Conservation (phyloP, 1,140 invertebrate genomes). For the Subanguina moxae region DNA sequence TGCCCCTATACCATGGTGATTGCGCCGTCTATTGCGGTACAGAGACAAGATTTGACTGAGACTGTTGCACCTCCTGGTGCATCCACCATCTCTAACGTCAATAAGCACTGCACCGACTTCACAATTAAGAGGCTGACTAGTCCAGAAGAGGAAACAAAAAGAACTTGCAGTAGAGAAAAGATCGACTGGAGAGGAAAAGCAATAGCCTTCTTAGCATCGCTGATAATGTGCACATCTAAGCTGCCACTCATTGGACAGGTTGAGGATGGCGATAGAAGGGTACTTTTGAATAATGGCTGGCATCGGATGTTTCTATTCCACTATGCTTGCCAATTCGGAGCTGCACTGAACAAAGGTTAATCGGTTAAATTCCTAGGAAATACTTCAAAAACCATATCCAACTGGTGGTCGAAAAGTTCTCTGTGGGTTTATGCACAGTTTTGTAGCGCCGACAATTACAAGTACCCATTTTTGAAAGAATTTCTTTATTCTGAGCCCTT, state of each 20-base stretch:
- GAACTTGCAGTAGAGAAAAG: not conserved
- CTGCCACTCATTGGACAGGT: constrained; percentile 15
- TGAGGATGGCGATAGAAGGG: constrained; percentile 14
- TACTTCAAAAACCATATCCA: no score
- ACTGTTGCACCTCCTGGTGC: no score
- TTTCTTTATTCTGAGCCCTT: no score
- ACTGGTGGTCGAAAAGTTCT: no score
- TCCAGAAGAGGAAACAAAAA: not conserved
- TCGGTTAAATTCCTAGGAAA: no score
- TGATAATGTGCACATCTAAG: constrained; percentile 18
- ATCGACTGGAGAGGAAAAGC: constrained; percentile 5
- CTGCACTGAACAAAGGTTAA: not conserved
- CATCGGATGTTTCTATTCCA: constrained; percentile 41
- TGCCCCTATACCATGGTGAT: constrained; percentile 41
- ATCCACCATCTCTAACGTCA: no score
- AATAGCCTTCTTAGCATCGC: constrained; percentile 14
- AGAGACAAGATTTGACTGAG: not conserved
- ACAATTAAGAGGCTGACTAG: not conserved
- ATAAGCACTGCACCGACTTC: constrained; percentile 9
- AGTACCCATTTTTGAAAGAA: no score
- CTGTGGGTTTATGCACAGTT: no score
- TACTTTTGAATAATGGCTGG: constrained; percentile 28
- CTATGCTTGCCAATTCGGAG: constrained; percentile 19
- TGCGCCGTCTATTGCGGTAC: constrained; percentile 23
- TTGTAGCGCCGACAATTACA: no score